Percentiles rank a stretch among this genome's conserved stretches.
Conservation (phyloP, 35 echinoderm and acorn worm genomes). For the Stichopus chloronotus region DNA sequence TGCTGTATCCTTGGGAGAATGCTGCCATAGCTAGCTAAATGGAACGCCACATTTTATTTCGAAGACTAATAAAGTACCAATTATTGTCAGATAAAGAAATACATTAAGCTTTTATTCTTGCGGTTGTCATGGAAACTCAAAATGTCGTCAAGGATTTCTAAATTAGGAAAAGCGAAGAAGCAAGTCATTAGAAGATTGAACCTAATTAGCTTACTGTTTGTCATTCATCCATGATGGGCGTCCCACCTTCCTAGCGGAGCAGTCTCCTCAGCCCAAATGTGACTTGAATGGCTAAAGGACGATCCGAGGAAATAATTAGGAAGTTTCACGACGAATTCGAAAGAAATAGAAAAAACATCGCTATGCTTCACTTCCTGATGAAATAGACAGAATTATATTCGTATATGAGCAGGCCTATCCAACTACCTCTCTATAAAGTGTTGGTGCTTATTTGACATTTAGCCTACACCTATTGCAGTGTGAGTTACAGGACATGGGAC, state of each 20-base stretch:
- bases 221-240: background rate
- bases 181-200: conserved; percentile 1
- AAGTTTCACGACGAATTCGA: conserved; percentile 1
- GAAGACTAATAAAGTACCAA: conserved; percentile 15
- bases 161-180: conserved; percentile 19
- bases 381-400: no score
- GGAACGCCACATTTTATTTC: background rate
- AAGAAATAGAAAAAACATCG: no score
- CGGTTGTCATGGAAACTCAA: background rate
- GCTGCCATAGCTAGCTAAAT: background rate
- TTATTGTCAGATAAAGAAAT: background rate
- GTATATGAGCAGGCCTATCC: no score
- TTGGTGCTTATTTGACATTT: no score
- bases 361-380: no score
- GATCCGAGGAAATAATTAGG: background rate
- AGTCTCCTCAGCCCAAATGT: background rate
- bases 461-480: no score
- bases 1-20: background rate
- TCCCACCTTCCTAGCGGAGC: background rate
- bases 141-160: conserved; percentile 13
- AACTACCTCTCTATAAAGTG: no score
- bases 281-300: background rate
- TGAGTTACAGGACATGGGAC: no score
- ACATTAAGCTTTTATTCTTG: conserved; percentile 4
- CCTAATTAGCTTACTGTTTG: conserved; percentile 10